These are phyloP conservation scores for Eledone cirrhosa DNA, from an alignment of 2,888 invertebrate species.

Conservation along the genomic window DNA sequence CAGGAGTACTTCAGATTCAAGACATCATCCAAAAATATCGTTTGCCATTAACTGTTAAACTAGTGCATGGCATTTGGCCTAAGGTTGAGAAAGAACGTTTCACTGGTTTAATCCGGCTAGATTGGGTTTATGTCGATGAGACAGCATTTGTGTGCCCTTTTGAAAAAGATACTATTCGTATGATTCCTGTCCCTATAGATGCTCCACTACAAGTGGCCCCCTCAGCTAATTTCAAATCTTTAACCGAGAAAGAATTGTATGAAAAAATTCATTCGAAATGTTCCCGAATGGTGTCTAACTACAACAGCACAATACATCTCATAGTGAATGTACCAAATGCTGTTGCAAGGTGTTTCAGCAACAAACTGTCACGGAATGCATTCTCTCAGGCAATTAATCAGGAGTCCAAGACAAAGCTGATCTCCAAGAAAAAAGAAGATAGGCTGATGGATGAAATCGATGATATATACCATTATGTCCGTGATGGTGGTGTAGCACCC, in stretches of 20 bases:
- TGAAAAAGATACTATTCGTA: slow-evolving; percentile 64
- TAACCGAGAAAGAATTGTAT: slow-evolving; percentile 48
- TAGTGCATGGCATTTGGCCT: slow-evolving; percentile 90
- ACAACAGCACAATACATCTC: slow-evolving; percentile 63
- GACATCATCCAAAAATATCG: slow-evolving; percentile 84
- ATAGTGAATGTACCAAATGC: slow-evolving; percentile 58
- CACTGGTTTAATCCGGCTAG: slow-evolving; percentile 59
- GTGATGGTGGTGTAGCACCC: slow-evolving; percentile 89
- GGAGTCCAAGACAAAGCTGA: slow-evolving; percentile 30
- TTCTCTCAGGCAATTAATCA: slow-evolving; percentile 40
- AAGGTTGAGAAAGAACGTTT: slow-evolving; percentile 67
- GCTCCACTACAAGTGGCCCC: slow-evolving; percentile 80
- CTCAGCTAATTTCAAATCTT: slow-evolving; percentile 69
- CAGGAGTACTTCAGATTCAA: slow-evolving; percentile 91
- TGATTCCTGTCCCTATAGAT: slow-evolving; percentile 85
- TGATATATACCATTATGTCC: slow-evolving; percentile 94
- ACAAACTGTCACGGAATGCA: slow-evolving; percentile 44
- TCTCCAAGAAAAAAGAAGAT: slow-evolving; percentile 76
- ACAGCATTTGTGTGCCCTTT: slow-evolving; percentile 62
- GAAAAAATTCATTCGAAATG: slow-evolving; percentile 51
- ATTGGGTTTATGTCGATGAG: slow-evolving; percentile 62
- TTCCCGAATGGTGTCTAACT: slow-evolving; percentile 60
- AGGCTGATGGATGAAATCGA: slow-evolving; percentile 82
- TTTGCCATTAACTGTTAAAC: slow-evolving; percentile 88
- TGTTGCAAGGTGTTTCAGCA: slow-evolving; percentile 44